Conservation (phyloP, 30 jellyfish, hydroid and myxozoan genomes). For the Hydractinia echinata region DNA sequence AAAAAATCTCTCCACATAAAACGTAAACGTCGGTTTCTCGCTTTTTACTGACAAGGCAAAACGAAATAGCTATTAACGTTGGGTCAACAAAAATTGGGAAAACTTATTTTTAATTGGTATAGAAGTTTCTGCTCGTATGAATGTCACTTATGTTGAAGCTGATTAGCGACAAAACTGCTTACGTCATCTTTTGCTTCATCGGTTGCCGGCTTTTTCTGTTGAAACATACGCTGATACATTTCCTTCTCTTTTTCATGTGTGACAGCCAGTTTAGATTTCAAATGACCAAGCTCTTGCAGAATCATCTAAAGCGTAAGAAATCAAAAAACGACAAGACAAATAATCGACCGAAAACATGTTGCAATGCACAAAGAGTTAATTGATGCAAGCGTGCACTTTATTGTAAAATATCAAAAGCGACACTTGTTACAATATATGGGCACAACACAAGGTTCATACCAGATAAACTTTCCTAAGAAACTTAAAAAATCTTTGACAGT, state of each 20-base stretch:
- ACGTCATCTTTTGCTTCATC: slow-evolving; percentile 28
- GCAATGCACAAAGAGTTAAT: too few species aligned
- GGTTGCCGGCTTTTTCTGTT: slow-evolving; percentile 38
- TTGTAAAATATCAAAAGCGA: too few species aligned
- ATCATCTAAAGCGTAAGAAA: slow-evolving; percentile 15
- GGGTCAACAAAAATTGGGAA: too few species aligned
- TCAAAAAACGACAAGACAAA: background rate
- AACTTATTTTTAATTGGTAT: background rate
- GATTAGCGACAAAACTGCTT: slow-evolving; percentile 5
- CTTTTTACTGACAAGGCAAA: background rate
- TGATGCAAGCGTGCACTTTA: too few species aligned
- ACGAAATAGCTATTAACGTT: background rate
- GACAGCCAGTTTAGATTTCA: slow-evolving; percentile 45
- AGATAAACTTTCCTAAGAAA: too few species aligned
- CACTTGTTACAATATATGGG: background rate
- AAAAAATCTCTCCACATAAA: too few species aligned
- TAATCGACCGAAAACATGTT: background rate
- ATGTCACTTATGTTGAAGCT: too few species aligned
- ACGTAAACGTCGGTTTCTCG: too few species aligned
- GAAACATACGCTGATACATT: slow-evolving; percentile 79
- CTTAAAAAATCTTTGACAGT: too few species aligned
- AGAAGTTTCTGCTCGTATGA: too few species aligned
- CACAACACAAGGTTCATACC: too few species aligned
- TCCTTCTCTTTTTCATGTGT: slow-evolving; percentile 69
- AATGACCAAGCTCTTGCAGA: slow-evolving; percentile 45